A percentile compares a stretch with the other conserved stretches of the same genome.
phyloP scores from a whole-genome alignment of 2,113 vertebrate genomes.

The Syngnathus floridae region DNA sequence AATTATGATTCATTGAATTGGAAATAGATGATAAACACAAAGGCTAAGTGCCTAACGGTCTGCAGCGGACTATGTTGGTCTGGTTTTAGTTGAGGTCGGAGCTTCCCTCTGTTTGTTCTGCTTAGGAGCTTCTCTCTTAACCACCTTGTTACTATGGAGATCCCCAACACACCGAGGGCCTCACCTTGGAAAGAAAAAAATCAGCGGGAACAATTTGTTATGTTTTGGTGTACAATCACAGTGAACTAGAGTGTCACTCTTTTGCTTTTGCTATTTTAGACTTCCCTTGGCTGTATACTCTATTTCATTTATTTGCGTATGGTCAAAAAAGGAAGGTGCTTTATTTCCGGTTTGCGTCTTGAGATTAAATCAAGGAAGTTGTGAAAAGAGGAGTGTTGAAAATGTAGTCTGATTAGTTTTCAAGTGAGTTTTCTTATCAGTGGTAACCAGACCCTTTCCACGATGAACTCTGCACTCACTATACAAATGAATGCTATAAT shows the following conservation, averaged over 20 bases:
- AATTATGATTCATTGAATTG: neutral
- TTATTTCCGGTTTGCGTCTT: neutral
- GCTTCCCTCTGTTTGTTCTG: conserved; percentile 5
- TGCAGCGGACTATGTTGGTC: neutral
- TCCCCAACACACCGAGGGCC: neutral
- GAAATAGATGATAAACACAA: too few species aligned
- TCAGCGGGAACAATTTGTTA: neutral
- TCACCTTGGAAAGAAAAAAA: neutral
- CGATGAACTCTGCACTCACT: neutral
- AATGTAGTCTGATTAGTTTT: neutral
- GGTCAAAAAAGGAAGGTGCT: neutral
- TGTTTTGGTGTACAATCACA: neutral
- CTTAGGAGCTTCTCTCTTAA: conserved; percentile 3
- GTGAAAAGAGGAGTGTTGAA: neutral
- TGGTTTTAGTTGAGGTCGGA: neutral
- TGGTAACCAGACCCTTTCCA: neutral
- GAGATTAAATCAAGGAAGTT: neutral
- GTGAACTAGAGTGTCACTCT: too few species aligned
- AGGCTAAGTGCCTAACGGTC: neutral
- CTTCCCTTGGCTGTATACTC: neutral
- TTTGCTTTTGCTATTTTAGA: neutral
- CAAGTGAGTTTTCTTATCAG: neutral
- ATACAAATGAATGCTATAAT: neutral
- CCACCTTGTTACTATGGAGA: conserved; percentile 6
- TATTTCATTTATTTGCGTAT: neutral